phyloP scores from a whole-genome alignment of 2,888 invertebrate species.

The Xiphydria camelus region DNA sequence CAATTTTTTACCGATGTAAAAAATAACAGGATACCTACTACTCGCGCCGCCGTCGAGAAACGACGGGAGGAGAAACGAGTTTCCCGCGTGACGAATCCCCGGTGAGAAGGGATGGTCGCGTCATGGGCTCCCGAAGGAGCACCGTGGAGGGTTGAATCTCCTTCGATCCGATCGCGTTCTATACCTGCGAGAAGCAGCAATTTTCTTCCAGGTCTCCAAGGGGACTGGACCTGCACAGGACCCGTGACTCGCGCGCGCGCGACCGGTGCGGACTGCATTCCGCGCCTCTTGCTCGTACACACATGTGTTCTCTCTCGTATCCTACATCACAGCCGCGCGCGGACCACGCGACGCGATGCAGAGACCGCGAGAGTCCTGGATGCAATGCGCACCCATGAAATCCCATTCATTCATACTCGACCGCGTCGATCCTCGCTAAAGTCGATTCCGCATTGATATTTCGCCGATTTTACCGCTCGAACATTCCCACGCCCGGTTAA shows the following conservation, averaged over 20 bases:
- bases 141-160: slow-evolving; percentile 7
- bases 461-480: no score
- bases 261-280: slow-evolving; percentile 35
- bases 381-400: not conserved
- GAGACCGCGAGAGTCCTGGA: not conserved
- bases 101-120: not conserved
- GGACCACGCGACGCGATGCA: not conserved
- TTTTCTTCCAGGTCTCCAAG: slow-evolving; percentile 32
- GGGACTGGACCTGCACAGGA: slow-evolving; percentile 30
- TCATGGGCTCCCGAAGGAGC: no score
- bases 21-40: no score
- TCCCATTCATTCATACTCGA: not conserved
- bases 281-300: slow-evolving; percentile 20
- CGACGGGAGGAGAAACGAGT: no score
- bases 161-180: slow-evolving; percentile 24
- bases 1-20: no score
- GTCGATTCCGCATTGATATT: no score
- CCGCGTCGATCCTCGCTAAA: no score
- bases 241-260: slow-evolving; percentile 18
- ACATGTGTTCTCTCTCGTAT: no score
- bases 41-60: no score
- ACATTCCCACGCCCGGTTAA: no score
- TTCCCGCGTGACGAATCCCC: slow-evolving; percentile 1
- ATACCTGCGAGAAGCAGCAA: slow-evolving; percentile 24
- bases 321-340: no score